A percentile compares a stretch with the other conserved stretches of the same genome.
phyloP scores from a whole-genome alignment of 2,888 invertebrate species.

The Microctonus brassicae region DNA sequence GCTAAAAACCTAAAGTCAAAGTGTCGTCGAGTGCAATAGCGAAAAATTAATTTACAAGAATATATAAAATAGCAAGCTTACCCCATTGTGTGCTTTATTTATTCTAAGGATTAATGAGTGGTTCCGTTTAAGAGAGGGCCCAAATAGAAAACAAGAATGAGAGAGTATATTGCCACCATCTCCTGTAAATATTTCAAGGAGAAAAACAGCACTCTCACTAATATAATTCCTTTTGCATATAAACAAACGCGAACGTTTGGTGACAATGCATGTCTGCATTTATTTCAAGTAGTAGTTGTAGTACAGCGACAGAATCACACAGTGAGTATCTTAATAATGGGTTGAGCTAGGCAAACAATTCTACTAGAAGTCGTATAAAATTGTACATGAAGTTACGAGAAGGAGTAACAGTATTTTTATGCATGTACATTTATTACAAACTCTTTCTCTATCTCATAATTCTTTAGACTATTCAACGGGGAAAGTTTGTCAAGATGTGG shows the following conservation, averaged over 20 bases:
- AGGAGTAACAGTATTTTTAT: background rate
- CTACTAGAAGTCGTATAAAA: slow-evolving; percentile 43
- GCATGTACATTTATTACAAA: background rate
- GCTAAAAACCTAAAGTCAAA: too few species aligned
- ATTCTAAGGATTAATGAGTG: slow-evolving; percentile 20
- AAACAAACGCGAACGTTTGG: background rate
- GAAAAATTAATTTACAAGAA: too few species aligned
- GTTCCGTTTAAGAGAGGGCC: background rate
- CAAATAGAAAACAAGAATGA: too few species aligned
- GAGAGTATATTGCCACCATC: background rate
- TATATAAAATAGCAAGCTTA: too few species aligned
- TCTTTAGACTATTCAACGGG: background rate
- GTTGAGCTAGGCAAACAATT: slow-evolving; percentile 41
- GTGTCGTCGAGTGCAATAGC: too few species aligned
- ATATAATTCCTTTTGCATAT: slow-evolving; percentile 32
- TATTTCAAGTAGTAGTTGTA: background rate
- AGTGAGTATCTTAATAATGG: slow-evolving; percentile 28
- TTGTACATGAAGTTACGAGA: slow-evolving; percentile 5
- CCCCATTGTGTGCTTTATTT: background rate
- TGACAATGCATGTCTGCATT: background rate
- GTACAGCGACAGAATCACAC: background rate
- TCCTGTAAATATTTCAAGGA: background rate
- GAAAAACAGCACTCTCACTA: slow-evolving; percentile 5
- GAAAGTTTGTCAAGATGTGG: background rate
- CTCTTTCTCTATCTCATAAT: background rate